These are phyloP conservation scores for Polia nebulosa DNA, from an alignment of 2,888 invertebrate species.

Conservation along the genomic window DNA sequence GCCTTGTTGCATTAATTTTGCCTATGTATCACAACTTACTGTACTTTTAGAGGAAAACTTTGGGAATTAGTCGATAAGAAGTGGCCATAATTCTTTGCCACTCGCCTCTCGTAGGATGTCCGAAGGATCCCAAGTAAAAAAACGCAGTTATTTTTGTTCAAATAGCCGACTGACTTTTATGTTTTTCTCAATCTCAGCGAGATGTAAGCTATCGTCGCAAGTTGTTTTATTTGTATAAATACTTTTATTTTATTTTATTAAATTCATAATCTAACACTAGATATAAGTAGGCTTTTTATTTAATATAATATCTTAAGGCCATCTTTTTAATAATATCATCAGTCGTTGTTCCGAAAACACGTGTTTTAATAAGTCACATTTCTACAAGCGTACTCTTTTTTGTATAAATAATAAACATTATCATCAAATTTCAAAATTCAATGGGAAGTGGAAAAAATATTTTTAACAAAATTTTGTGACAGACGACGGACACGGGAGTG, in stretches of 20 bases:
- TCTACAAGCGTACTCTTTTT: no score
- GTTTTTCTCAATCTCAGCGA: not conserved
- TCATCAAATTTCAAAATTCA: no score
- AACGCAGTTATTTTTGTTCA: no score
- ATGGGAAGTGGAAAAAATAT: no score
- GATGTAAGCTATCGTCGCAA: no score
- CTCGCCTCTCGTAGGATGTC: not conserved
- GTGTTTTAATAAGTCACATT: slow-evolving; percentile 11
- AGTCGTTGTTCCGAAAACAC: not conserved
- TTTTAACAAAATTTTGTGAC: no score
- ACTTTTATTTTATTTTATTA: no score
- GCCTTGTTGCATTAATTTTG: no score
- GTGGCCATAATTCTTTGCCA: not conserved
- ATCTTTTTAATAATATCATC: not conserved
- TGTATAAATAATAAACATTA: no score
- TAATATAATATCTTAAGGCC: not conserved
- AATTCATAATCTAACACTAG: no score
- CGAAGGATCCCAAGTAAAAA: not conserved
- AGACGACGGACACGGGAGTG: no score
- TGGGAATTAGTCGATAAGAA: not conserved
- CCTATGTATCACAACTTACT: no score
- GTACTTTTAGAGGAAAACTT: not conserved
- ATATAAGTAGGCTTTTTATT: not conserved
- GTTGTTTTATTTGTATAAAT: not conserved
- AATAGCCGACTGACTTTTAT: not conserved